A percentile compares a stretch with the other conserved stretches of the same genome.
These are phyloP conservation scores for Drosophila longiperda DNA, from an alignment of 2,888 invertebrate genomes.

Conservation along the genomic window DNA sequence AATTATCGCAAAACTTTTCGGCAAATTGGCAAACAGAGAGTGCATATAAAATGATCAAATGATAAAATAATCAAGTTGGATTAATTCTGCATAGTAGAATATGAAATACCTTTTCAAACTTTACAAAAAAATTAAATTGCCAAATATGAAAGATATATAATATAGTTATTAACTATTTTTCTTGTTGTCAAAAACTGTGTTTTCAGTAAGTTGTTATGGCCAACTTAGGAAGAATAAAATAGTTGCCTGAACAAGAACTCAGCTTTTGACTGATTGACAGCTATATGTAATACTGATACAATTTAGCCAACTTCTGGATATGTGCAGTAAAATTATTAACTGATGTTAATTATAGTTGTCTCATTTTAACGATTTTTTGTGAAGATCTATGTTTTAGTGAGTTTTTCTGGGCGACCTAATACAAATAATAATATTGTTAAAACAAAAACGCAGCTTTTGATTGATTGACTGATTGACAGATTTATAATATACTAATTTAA, in stretches of 20 bases:
- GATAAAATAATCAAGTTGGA: slow-evolving; percentile 4
- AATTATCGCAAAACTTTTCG: slow-evolving; percentile 76
- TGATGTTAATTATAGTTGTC: background rate
- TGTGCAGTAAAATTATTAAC: background rate
- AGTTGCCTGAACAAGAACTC: no score
- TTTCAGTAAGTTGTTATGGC: no score
- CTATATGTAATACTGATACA: background rate
- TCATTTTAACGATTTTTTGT: background rate
- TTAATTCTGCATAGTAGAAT: background rate
- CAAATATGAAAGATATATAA: background rate
- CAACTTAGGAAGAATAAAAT: no score
- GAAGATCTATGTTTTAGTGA: no score
- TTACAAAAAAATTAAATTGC: background rate
- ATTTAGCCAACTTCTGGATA: background rate
- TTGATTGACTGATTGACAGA: background rate
- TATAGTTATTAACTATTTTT: background rate
- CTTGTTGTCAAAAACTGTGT: no score
- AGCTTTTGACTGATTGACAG: background rate
- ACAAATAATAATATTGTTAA: no score
- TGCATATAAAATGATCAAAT: slow-evolving; percentile 33
- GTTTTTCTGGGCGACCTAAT: no score
- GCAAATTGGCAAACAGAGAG: slow-evolving; percentile 74
- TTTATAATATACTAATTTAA: background rate
- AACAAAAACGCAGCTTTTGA: no score
- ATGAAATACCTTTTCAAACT: background rate